phyloP scores from a whole-genome alignment of 53 echinoderm and acorn worm species.

The Paelopatides confundens region DNA sequence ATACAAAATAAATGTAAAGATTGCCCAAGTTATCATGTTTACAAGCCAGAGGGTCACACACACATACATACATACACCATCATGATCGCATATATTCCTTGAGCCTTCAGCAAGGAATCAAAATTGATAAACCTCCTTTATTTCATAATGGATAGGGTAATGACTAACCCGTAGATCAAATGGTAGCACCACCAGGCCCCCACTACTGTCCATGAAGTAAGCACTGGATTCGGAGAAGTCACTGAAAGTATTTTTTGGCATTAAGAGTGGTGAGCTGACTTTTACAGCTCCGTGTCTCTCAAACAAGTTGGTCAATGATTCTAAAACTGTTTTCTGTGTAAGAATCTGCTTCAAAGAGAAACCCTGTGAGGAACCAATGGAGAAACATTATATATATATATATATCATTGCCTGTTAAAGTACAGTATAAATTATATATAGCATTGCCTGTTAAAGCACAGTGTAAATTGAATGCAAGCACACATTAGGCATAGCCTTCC shows the following conservation, averaged over 20 bases:
- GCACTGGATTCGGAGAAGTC: conserved; percentile 75
- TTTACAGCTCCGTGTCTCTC: conserved; percentile 87
- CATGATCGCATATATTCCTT: too few relatives aligned
- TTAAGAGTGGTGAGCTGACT: conserved; percentile 76
- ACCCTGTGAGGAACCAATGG: conserved; percentile 53
- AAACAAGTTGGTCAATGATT: conserved; percentile 75
- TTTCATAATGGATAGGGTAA: too few relatives aligned
- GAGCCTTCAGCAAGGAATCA: too few relatives aligned
- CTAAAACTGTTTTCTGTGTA: conserved; percentile 77
- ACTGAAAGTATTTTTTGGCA: conserved; percentile 74
- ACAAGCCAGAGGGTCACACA: too few relatives aligned
- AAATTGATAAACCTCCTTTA: too few relatives aligned
- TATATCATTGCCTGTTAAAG: neutral
- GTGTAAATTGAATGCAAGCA: too few relatives aligned
- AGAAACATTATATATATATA: neutral
- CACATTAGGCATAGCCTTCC: too few relatives aligned
- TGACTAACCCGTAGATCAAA: conserved; percentile 89
- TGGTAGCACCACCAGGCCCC: conserved; percentile 81
- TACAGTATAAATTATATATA: neutral
- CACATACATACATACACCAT: too few relatives aligned
- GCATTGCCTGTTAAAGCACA: too few relatives aligned
- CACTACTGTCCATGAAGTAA: conserved; percentile 83
- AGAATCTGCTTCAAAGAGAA: conserved; percentile 72
- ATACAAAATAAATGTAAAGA: too few relatives aligned
- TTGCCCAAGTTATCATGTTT: too few relatives aligned